phyloP scores from a whole-genome alignment of 2,797 vertebrate genomes.

The Choloepus didactylus region DNA sequence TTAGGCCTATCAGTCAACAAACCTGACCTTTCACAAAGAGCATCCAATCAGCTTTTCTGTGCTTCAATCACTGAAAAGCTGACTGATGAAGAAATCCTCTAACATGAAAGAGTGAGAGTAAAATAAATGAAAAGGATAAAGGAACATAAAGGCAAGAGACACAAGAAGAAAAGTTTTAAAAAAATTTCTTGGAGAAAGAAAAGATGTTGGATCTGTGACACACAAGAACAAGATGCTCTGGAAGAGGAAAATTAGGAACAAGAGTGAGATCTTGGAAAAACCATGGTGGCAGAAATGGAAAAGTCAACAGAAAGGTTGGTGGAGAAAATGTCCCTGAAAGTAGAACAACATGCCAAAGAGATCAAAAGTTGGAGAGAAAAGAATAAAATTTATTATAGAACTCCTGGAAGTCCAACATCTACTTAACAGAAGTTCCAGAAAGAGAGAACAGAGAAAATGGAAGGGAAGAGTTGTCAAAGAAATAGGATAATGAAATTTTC shows the following conservation, averaged over 20 bases:
- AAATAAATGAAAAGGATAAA: constrained; percentile 7
- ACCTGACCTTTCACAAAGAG: neutral
- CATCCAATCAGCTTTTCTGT: neutral
- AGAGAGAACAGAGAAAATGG: neutral
- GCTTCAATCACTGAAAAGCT: neutral
- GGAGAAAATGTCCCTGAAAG: neutral
- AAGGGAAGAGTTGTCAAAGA: constrained; percentile 15
- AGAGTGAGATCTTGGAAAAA: neutral
- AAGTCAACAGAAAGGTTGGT: neutral
- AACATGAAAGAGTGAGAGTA: neutral
- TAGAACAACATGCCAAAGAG: neutral
- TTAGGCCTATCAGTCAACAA: neutral
- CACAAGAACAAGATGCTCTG: neutral
- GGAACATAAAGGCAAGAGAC: neutral
- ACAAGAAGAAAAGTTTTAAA: neutral
- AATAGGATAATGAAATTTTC: neutral
- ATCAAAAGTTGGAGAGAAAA: constrained; percentile 46
- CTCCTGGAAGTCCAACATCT: neutral
- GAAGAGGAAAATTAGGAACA: neutral
- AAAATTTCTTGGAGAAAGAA: neutral
- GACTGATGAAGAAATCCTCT: neutral
- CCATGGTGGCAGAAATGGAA: constrained; percentile 7
- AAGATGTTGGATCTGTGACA: neutral
- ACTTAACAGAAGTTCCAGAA: constrained; percentile 1
- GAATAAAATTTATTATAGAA: neutral